phyloP scores from a whole-genome alignment of 2,888 invertebrate species.

The Epiblema foenella region DNA sequence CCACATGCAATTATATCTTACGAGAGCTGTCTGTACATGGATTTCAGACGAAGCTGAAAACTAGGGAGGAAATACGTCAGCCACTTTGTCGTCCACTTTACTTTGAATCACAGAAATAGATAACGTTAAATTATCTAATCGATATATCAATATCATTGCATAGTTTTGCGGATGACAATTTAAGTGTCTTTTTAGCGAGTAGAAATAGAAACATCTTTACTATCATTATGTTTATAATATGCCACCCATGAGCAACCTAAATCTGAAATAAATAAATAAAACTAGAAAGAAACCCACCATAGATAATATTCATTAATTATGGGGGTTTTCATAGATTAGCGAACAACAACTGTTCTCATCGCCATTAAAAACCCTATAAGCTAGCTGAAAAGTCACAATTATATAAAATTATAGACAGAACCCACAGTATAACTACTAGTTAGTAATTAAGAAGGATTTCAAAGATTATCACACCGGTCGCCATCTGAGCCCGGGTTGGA shows the following conservation, averaged over 20 bases:
- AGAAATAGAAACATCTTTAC: neutral
- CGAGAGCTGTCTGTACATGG: neutral
- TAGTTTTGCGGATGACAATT: neutral
- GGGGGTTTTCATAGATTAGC: no score
- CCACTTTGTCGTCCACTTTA: neutral
- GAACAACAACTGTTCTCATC: no score
- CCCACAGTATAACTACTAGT: constrained; percentile 44
- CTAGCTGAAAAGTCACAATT: neutral
- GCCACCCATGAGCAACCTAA: no score
- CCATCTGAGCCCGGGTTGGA: constrained; percentile 57
- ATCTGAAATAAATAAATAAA: no score
- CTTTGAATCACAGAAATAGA: neutral
- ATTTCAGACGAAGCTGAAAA: neutral
- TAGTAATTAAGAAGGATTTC: constrained; percentile 48
- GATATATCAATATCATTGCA: neutral
- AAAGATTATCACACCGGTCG: constrained; percentile 56
- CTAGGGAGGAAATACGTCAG: neutral
- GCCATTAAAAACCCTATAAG: neutral
- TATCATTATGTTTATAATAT: no score
- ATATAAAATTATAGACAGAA: constrained; percentile 54
- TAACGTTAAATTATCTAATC: neutral
- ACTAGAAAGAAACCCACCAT: no score
- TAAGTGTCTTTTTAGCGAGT: neutral
- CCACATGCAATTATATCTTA: no score
- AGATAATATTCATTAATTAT: no score